Evolutionary conservation across 2,888 invertebrate species (phyloP), one percentile per base, ranked within the genome.

Genomic region (Drosophila cyrtoloma): DNA sequence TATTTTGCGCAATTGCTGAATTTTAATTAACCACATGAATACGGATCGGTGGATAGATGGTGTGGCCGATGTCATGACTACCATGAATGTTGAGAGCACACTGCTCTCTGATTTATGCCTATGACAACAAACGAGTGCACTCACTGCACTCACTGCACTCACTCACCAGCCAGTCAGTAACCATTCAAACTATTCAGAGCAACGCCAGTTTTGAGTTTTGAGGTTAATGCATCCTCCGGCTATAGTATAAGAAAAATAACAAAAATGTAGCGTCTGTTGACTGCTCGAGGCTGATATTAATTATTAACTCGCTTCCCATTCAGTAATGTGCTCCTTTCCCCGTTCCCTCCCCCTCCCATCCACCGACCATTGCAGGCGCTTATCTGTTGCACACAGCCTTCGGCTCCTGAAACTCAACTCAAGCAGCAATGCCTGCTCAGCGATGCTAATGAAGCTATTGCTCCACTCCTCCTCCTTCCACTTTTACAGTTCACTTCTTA

Each of bases 221-320:
- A 87, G 87, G 87, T 87, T 89, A 87, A 87, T 89, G 87, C 84
- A 87, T 86, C 87, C 87, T 86, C 61, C 68, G 89, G 87, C 87
- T 72, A 81, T 16, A 7, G 26, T 22, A 69, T 33, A 55, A 71
- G 62, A 64, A 68, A 51, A 52, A 71, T 61, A 70, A 47, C 47
- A 53, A 59, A 51, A 65, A 68, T 33, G 59, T 66, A 57, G 52
- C 65, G 56, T 73, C 59, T 65, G 77, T 75, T 67, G 75, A 69
- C 78, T 84, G 89, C 82, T 73, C 60, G 32, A 51, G 80, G 82
- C 84, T 77, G 84, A 82, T 89, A 89, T 89, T 89, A 87, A 89
- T 87, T 89, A 87, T 87, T 89, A 85, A 87, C 78, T 86, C 69
- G 77, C 71, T 77, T 71, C 22, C 82, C 69, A 82, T 87, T 86